Base-by-base conservation (phyloP, 2,888 invertebrate genomes). In the Eubasilissa splendida region DNA sequence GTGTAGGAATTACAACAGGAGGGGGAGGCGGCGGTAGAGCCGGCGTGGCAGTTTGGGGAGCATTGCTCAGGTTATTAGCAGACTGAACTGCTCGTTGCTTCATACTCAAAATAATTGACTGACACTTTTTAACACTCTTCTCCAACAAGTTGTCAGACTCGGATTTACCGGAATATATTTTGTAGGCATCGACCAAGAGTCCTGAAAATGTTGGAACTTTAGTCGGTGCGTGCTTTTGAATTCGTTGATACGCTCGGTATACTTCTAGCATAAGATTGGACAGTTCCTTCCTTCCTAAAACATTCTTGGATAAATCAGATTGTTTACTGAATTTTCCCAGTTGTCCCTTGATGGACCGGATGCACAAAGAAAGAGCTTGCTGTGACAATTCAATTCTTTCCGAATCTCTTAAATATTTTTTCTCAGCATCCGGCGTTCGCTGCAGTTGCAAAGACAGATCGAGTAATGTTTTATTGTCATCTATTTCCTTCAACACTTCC, bases 371-470 rank as follows among this genome's bases (percentile, higher is more conserved):
- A 83, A 95, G 91, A 0, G 97, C 96, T 88, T 95, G 95, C 79
- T 95, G 93, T 0, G 95, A 94, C 79, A 97, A 90, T 85, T 95
- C 94, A 85, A 95, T 93, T 79, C 97, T 92, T 87, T 97, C 97
- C 1, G 93, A 92, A 87, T 97, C 96, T 58, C 96, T 92, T 80
- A 98, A 91, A 87, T 97, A 98, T 87, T 92, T 96, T 93, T 97
- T 98, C 86, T 96, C 97, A 2, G 92, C 91, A 83, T 98, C 98
- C 0, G 98, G 98, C 77, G 92, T 93, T 85, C 94, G 93, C 85
- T 93, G 92, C 68, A 98, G 90, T 84, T 96, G 95, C 80, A 95
- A 88, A 83, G 95, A 95, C 50, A 98, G 88, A 85, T 96, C 95
- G 76, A 96, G 91, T 70, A 98, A 89, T 84, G 94, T 93, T 86